phyloP scores from a whole-genome alignment of 2,797 vertebrate genomes.

The Oreortyx pictus region DNA sequence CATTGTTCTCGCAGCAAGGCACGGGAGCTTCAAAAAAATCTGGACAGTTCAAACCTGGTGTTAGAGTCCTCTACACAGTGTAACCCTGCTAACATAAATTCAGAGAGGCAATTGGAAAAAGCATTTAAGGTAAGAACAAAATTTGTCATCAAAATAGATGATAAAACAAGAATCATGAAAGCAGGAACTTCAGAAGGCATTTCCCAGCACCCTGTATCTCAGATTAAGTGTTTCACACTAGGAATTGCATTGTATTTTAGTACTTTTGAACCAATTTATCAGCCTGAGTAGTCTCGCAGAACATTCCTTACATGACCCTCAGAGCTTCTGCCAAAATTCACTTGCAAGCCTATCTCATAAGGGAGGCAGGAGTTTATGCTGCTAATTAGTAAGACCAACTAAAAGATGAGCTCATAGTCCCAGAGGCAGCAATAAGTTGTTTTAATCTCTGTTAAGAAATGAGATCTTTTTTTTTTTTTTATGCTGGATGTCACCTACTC shows the following conservation, averaged over 20 bases:
- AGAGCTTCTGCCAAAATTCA: slow-evolving; percentile 12
- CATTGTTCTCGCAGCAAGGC: background rate
- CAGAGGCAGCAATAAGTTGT: background rate
- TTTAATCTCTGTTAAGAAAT: slow-evolving; percentile 30
- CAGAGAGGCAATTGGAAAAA: background rate
- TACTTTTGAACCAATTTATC: slow-evolving; percentile 26
- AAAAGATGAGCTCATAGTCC: slow-evolving; percentile 18
- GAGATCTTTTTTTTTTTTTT: slow-evolving; percentile 6
- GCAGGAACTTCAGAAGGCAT: background rate
- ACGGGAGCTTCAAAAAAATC: background rate
- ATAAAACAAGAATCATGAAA: slow-evolving; percentile 23
- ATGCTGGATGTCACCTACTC: background rate
- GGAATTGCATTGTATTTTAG: background rate
- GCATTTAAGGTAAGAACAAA: slow-evolving; percentile 3
- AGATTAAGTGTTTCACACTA: background rate
- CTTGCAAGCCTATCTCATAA: slow-evolving; percentile 1
- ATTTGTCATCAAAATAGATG: slow-evolving; percentile 26
- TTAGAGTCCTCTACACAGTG: background rate
- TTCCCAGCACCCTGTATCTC: slow-evolving; percentile 10
- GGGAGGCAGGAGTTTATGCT: slow-evolving; percentile 22
- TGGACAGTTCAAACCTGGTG: background rate
- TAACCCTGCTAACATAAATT: slow-evolving; percentile 10
- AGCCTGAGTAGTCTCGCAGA: background rate
- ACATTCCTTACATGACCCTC: background rate
- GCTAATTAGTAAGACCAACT: slow-evolving; percentile 44